These are phyloP conservation scores for Drosophila greeni DNA, from an alignment of 2,888 invertebrate species.

Conservation along the genomic window DNA sequence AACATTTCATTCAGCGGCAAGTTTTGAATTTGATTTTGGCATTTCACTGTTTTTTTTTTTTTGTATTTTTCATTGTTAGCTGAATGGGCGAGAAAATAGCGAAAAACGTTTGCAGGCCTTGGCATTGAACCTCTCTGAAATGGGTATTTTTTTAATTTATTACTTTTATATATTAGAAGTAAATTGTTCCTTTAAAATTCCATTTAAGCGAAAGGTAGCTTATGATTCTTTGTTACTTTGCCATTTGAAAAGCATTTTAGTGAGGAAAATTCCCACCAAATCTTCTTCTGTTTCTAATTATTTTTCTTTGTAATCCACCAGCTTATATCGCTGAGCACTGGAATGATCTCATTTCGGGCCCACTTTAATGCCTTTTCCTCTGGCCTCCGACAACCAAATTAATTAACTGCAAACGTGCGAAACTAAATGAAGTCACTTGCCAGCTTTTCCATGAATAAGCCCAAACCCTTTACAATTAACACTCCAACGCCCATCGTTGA, in stretches of 20 bases:
- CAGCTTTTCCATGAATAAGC: conserved; percentile 17
- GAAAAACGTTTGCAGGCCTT: background rate
- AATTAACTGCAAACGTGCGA: conserved; percentile 66
- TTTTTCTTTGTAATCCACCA: background rate
- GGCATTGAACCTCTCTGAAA: conserved; percentile 4
- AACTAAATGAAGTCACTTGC: conserved; percentile 63
- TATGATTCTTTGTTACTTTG: no score
- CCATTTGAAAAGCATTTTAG: background rate
- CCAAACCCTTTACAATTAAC: conserved; percentile 60
- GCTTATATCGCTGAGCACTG: background rate
- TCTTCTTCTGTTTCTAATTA: background rate
- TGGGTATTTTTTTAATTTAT: background rate
- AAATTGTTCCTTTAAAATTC: background rate
- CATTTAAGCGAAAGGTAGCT: background rate
- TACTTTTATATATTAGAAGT: background rate
- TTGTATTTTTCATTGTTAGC: conserved; percentile 29
- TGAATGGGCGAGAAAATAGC: background rate
- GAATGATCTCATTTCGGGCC: conserved; percentile 11
- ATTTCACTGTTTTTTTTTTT: conserved; percentile 28
- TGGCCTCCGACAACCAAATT: conserved; percentile 45
- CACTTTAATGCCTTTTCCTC: conserved; percentile 3
- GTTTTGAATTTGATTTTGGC: conserved; percentile 62
- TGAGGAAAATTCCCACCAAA: background rate
- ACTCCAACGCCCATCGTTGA: conserved; percentile 36
- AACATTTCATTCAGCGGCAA: conserved; percentile 68